Conservation (phyloP, 53 echinoderm and acorn worm genomes). For the Patiria pectinifera region DNA sequence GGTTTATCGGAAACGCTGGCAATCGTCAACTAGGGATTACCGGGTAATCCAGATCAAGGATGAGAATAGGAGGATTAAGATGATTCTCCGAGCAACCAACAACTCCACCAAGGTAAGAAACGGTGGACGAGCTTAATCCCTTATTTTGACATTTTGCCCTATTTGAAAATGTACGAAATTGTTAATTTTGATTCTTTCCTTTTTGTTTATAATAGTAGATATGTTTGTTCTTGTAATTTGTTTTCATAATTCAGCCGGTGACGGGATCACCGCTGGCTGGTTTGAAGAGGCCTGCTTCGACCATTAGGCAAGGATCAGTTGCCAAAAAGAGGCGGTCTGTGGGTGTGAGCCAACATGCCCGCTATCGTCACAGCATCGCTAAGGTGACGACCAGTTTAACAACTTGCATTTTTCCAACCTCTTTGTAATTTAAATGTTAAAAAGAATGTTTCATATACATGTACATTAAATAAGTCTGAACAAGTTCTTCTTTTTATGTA, state of each 20-base stretch:
- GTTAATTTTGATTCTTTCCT: background rate
- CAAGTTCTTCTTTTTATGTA: too few species aligned
- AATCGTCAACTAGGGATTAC: slow-evolving; percentile 41
- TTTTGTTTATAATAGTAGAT: background rate
- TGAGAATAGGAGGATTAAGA: slow-evolving; percentile 45
- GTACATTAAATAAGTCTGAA: too few species aligned
- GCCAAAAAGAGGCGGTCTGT: background rate
- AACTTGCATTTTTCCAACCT: too few species aligned
- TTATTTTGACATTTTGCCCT: too few species aligned
- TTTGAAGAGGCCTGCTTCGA: background rate
- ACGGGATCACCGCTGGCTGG: background rate
- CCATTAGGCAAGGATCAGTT: background rate
- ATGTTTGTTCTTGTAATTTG: too few species aligned
- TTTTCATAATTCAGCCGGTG: background rate
- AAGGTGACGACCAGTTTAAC: too few species aligned
- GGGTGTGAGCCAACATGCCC: background rate
- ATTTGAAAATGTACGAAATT: background rate
- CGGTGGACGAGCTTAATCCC: background rate
- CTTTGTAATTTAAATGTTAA: too few species aligned
- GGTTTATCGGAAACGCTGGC: slow-evolving; percentile 35
- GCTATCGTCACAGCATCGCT: background rate
- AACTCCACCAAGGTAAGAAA: slow-evolving; percentile 25
- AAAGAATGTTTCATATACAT: too few species aligned
- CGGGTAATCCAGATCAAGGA: slow-evolving; percentile 53
- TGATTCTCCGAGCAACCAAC: slow-evolving; percentile 34